These are phyloP conservation scores for Caenorhabditis remanei DNA, from an alignment of 1,140 invertebrate species.

Conservation along the genomic window DNA sequence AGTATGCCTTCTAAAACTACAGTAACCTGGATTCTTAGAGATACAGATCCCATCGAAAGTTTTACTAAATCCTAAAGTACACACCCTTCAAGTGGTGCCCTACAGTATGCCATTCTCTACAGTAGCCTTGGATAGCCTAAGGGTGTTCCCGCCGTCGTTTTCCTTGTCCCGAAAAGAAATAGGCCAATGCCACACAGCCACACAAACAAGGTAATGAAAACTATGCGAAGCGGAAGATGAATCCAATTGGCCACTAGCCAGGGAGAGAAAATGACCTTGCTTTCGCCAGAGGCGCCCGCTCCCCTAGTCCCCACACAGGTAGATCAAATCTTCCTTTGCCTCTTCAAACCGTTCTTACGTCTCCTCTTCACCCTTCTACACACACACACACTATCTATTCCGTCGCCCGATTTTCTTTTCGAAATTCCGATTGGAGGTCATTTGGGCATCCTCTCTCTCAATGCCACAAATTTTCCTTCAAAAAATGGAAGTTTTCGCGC, in stretches of 20 bases:
- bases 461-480: not conserved
- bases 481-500: not conserved
- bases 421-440: conserved; percentile 11
- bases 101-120: too few relatives aligned
- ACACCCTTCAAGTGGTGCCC: too few relatives aligned
- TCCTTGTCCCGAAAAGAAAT: not conserved
- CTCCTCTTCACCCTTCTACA: not conserved
- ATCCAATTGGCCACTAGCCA: not conserved
- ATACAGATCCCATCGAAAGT: too few relatives aligned
- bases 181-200: not conserved
- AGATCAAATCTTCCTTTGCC: not conserved
- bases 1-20: too few relatives aligned
- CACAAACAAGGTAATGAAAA: conserved; percentile 24
- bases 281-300: not conserved
- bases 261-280: not conserved
- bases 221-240: conserved; percentile 28
- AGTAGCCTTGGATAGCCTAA: too few relatives aligned
- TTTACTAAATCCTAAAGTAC: too few relatives aligned
- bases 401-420: not conserved
- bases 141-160: not conserved
- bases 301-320: too few relatives aligned
- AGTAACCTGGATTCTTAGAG: too few relatives aligned
- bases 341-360: conserved; percentile 9
- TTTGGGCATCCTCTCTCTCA: not conserved
- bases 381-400: not conserved